These are phyloP conservation scores for Octodon degus DNA, from an alignment of 2,113 vertebrate species.

Conservation along the genomic window DNA sequence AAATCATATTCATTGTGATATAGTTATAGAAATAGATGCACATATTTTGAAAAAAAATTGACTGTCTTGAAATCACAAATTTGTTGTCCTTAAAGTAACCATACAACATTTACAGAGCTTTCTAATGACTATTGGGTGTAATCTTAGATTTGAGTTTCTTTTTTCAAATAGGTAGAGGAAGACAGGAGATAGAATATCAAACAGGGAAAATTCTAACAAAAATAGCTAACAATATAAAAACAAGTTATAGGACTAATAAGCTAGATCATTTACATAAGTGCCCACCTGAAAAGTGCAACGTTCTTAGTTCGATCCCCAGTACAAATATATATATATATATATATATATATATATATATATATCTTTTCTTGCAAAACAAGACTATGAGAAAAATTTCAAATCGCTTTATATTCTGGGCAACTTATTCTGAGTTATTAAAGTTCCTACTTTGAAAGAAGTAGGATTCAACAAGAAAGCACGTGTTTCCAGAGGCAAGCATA, in stretches of 20 bases:
- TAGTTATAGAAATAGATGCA: not conserved
- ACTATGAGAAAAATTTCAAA: conserved; percentile 28
- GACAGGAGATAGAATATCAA: not conserved
- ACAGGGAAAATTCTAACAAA: not conserved
- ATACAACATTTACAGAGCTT: not conserved
- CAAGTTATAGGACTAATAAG: not conserved
- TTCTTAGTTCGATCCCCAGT: no score
- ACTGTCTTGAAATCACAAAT: not conserved
- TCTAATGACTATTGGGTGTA: not conserved
- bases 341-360: no score
- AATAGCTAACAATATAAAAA: not conserved
- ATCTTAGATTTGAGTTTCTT: not conserved
- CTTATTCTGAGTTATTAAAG: not conserved
- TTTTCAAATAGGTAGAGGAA: not conserved
- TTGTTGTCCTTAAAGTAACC: not conserved
- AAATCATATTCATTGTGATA: not conserved
- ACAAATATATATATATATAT: no score
- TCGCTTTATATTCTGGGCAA: not conserved
- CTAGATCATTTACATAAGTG: no score
- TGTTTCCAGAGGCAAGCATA: not conserved
- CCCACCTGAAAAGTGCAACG: no score
- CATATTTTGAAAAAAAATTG: not conserved
- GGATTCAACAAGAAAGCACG: not conserved
- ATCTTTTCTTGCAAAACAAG: conserved; percentile 22
- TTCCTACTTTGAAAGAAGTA: not conserved